These are phyloP conservation scores for Xiphias gladius DNA, from an alignment of 2,113 vertebrate species.

Conservation along the genomic window DNA sequence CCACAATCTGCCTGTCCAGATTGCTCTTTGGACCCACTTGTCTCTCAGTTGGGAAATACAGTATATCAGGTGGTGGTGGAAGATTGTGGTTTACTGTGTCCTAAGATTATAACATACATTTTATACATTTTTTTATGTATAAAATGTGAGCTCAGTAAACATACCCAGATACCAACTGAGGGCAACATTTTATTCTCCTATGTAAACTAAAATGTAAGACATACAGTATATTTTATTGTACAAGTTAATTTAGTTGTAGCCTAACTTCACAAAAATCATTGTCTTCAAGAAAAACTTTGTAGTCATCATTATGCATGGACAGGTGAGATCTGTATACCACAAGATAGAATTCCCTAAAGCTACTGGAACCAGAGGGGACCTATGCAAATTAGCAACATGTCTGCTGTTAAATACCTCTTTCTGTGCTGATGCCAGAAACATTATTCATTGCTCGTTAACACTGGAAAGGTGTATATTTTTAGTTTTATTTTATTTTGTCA, in stretches of 20 bases:
- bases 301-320: neutral
- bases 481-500: too few species aligned
- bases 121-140: too few species aligned
- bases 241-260: neutral
- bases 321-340: constrained; percentile 3
- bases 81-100: constrained; percentile 2
- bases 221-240: neutral
- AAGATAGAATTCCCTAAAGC: neutral
- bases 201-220: neutral
- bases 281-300: neutral
- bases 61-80: constrained; percentile 35
- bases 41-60: constrained; percentile 34
- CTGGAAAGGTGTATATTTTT: constrained; percentile 14
- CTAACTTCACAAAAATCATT: neutral
- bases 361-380: constrained; percentile 1
- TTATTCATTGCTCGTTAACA: constrained; percentile 18
- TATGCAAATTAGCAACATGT: constrained; percentile 29
- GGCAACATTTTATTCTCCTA: neutral
- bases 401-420: constrained; percentile 30
- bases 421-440: constrained; percentile 9
- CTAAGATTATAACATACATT: neutral
- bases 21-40: constrained; percentile 71
- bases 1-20: constrained; percentile 75
- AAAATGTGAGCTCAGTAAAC: too few species aligned
- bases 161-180: neutral